Base-by-base conservation (phyloP, 2,113 vertebrate genomes). In the Bostrychus sinensis region DNA sequence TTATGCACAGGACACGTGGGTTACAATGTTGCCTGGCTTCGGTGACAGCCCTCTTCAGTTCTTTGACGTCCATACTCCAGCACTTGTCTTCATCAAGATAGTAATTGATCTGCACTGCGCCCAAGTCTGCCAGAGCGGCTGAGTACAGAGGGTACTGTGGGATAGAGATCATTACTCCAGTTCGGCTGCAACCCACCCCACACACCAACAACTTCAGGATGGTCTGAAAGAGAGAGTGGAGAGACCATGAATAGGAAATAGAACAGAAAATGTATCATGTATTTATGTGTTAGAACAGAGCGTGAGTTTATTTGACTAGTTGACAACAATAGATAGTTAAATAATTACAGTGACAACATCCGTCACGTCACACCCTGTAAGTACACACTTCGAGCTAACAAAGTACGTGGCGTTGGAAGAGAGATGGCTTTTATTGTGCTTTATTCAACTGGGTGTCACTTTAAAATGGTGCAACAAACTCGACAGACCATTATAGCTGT, bases 131-230 rank as follows among this genome's bases (percentile, higher is more conserved):
- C 75, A 98, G 62, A 0, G 93, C 89, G 0, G 96, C 96, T 0
- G 96, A 98, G 89, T 98, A 97, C 9, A 98, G 93, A 0, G 96
- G 96, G 82, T 97, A 98, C 91, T 98, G 96, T 0, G 96, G 95
- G 74, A 96, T 95, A 22, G 96, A 93, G 77, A 98, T 94, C 90
- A 97, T 91, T 34, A 96, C 93, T 0, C 96, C 96, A 0, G 94
- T 95, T 3, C 94, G 91, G 1, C 26, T 32, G 0, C 0, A 19
- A 0, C 95, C 95, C 61, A 93, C 88, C 0, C 95, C 95, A 0
- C 89, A 57, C 57, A 95, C 93, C 89, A 98, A 78, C 83, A 98
- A 34, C 92, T 95, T 96, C 82, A 97, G 89, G 43, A 94, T 88
- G 0, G 90, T 94, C 95, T 97, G 84, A 4, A 45, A 7, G 7